These are phyloP conservation scores for Nasonia vitripennis DNA, from an alignment of 1,140 invertebrate genomes.

Conservation along the genomic window DNA sequence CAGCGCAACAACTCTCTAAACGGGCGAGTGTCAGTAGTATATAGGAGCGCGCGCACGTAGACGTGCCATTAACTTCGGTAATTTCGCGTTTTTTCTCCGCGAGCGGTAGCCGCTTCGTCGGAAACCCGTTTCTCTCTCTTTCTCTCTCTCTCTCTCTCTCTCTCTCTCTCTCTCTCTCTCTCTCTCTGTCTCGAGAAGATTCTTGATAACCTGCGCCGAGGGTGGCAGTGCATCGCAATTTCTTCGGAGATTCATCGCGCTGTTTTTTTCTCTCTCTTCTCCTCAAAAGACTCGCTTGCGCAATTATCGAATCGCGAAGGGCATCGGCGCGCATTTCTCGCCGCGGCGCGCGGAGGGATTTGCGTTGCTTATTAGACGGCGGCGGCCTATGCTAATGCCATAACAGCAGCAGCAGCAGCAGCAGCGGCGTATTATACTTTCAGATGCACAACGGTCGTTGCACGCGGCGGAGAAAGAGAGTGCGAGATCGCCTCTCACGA, in stretches of 20 bases:
- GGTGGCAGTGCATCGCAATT: neutral
- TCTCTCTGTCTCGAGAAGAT: neutral
- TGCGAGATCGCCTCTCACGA: conserved; percentile 30
- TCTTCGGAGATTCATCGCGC: neutral
- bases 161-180: neutral
- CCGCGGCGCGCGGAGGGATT: conserved; percentile 54
- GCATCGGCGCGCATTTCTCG: conserved; percentile 21
- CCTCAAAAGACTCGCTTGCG: neutral
- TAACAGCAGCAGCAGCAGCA: conserved; percentile 49
- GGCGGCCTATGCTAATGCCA: conserved; percentile 59
- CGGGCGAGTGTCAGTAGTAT: neutral
- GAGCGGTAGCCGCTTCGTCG: neutral
- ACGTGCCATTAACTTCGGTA: conserved; percentile 28
- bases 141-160: no score
- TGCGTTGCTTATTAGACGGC: conserved; percentile 65
- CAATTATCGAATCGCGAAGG: conserved; percentile 18
- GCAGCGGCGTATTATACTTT: conserved; percentile 63
- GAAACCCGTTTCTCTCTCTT: neutral
- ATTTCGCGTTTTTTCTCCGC: conserved; percentile 25
- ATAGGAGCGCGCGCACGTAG: neutral
- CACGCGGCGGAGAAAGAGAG: conserved; percentile 46
- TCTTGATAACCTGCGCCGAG: neutral
- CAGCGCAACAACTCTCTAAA: neutral
- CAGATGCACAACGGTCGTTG: conserved; percentile 59
- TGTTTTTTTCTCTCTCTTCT: no score